Evolutionary conservation across 2,797 vertebrate species (phyloP), one percentile per base, ranked within the genome.

Genomic region (Leptatherina wallacei): DNA sequence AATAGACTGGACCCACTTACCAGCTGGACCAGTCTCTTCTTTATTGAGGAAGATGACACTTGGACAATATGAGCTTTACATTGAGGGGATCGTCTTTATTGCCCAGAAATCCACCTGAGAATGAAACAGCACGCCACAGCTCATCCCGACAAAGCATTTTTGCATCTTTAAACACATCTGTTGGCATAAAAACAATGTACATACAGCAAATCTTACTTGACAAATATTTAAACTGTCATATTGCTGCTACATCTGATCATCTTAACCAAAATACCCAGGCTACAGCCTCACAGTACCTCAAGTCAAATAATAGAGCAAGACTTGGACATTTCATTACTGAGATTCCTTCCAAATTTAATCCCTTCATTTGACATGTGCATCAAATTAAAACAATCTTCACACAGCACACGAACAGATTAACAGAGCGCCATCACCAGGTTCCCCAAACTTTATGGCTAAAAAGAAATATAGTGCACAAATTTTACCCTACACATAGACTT

Each of bases 31-130:
- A 1, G 30, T 32, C 71, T 54, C 58, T 27, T 58, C 73, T 59
- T 62, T 35, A 80, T 22, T 35, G 20, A 75, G 58, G 85, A 91
- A 81, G 54, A 85, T 35, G 27, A 93, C 93, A 91, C 69, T 78
- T 20, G 64, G 71, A 63, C 85, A 51, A 90, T 90, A 78, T 76
- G 85, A 64, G 57, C 78, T 86, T 95, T 95, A 94, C 96, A 96
- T 96, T 95, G 94, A 86, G 96, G 95, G 96, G 96, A 97, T 95
- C 94, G 94, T 97, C 95, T 98, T 98, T 98, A 98, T 98, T 98
- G 96, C 96, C 97, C 96, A 96, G 71, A 65, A 96, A 94, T 97
- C 96, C 96, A 96, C 97, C 96, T 97, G 97, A 98, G 97, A 97
- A 96, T 96, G 94, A 89, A 91, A 96, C 95, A 96, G 94, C 96